A percentile compares a stretch with the other conserved stretches of the same genome.
Conservation (phyloP, 2,113 vertebrate genomes). For the Montifringilla adamsi region DNA sequence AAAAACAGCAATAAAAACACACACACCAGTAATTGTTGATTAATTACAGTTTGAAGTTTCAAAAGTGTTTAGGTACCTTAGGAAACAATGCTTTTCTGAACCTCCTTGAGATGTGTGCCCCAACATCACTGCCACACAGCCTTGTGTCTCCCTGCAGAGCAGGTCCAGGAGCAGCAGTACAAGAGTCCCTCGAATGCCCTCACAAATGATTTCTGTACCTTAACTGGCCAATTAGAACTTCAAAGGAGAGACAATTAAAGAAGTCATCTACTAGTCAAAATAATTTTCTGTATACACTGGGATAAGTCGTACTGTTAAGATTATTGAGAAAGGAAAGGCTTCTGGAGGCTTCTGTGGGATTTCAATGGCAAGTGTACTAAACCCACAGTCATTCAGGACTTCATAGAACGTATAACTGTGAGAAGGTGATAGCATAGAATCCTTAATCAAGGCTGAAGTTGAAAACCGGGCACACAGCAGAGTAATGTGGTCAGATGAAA, state of each 20-base stretch:
- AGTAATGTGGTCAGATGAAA: neutral
- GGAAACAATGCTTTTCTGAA: neutral
- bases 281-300: neutral
- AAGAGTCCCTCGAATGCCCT: neutral
- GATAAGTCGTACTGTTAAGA: neutral
- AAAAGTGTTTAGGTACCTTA: neutral
- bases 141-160: fast-evolving
- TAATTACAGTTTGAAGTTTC: neutral
- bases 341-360: neutral
- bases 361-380: neutral
- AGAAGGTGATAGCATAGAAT: neutral
- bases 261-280: neutral
- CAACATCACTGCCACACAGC: neutral
- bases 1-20: neutral
- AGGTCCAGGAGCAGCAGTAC: neutral
- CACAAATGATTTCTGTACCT: neutral
- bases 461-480: neutral
- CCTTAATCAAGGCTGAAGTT: neutral
- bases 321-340: neutral
- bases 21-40: neutral
- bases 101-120: neutral
- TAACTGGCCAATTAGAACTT: neutral
- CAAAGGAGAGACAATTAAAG: neutral
- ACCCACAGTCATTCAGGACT: neutral
- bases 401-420: neutral